These are phyloP conservation scores for Latheticus oryzae DNA, from an alignment of 2,888 invertebrate genomes.

Conservation along the genomic window DNA sequence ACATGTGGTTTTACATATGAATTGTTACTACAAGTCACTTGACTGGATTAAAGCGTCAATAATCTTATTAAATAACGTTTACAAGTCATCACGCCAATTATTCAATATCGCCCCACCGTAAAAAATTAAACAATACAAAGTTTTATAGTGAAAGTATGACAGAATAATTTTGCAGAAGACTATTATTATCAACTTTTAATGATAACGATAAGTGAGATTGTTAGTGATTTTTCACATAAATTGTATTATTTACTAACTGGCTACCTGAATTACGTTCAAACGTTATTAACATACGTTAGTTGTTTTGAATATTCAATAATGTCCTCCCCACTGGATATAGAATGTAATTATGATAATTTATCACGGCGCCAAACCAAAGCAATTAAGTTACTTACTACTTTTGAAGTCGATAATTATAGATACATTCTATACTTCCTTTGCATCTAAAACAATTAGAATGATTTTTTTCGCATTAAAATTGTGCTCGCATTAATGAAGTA, in stretches of 20 bases:
- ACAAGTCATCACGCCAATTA: slow-evolving; percentile 21
- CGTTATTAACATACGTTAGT: slow-evolving; percentile 6
- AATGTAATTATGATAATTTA: slow-evolving; percentile 33
- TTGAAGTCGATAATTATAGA: slow-evolving; percentile 21
- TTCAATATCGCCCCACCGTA: slow-evolving; percentile 14
- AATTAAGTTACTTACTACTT: slow-evolving; percentile 37
- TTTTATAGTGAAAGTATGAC: too few species aligned
- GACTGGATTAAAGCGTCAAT: slow-evolving; percentile 44
- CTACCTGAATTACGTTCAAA: slow-evolving; percentile 27
- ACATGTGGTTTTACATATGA: slow-evolving; percentile 45
- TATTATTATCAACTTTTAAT: too few species aligned
- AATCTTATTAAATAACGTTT: slow-evolving; percentile 41
- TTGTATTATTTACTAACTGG: background rate
- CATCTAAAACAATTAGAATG: slow-evolving; percentile 20
- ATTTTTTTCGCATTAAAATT: too few species aligned
- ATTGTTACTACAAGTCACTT: slow-evolving; percentile 42
- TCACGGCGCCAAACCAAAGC: slow-evolving; percentile 36
- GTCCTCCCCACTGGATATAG: slow-evolving; percentile 23
- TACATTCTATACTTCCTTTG: slow-evolving; percentile 22
- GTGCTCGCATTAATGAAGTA: slow-evolving; percentile 20
- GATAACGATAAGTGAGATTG: too few species aligned
- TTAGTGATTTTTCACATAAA: slow-evolving; percentile 3
- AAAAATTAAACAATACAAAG: background rate
- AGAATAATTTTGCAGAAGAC: too few species aligned
- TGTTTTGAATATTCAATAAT: slow-evolving; percentile 29